Evolutionary conservation across 2,113 vertebrate genomes (phyloP), one percentile per base, ranked within the genome.

Genomic region (Boleophthalmus pectinirostris): DNA sequence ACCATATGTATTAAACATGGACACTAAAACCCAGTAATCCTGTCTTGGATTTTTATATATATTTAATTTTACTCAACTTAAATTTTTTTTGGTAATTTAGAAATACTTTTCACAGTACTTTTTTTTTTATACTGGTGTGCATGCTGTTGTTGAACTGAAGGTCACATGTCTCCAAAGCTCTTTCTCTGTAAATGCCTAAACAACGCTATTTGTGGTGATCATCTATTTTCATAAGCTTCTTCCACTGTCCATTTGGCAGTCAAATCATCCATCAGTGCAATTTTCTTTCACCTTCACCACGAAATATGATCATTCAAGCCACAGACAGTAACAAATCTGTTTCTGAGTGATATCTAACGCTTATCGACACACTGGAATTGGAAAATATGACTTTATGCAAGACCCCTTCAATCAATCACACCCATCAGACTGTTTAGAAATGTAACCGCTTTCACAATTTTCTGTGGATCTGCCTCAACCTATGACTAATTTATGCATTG

Each of bases 201-300:
- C 5, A 1, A 51, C 7, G 16, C 47, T 51, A 6, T 51, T 51
- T 51, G 47, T 7, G 47, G 16, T 51, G 18, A 51, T 51, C 47
- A 51, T 51, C 47, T 7, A 51, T 51, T 54, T 54, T 21, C n/a
- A n/a, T 54, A 21, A 54, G n/a, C 51, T 54, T n/a, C 51, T 54
- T 54, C 51, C 9, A 9, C 20, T 54, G 51, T 54, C 51, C 51
- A 54, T 54, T 54, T 54, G 51, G n/a, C 51, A 54, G 20, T 21
- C 51, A 21, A 9, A 21, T 54, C 51, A 54, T 54, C 51, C 51
- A 54, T 54, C 51, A 54, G 51, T 11, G n/a, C 51, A 54, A 54
- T 54, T 54, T 54, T 54, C 51, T 54, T 54, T n/a, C 51, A 54
- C n/a, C 51, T 54, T 54, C 51, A 54, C 51, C 51, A 54, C 51